Evolutionary conservation across 1,140 invertebrate species (phyloP).

Genomic region (Hyles vespertilio): DNA sequence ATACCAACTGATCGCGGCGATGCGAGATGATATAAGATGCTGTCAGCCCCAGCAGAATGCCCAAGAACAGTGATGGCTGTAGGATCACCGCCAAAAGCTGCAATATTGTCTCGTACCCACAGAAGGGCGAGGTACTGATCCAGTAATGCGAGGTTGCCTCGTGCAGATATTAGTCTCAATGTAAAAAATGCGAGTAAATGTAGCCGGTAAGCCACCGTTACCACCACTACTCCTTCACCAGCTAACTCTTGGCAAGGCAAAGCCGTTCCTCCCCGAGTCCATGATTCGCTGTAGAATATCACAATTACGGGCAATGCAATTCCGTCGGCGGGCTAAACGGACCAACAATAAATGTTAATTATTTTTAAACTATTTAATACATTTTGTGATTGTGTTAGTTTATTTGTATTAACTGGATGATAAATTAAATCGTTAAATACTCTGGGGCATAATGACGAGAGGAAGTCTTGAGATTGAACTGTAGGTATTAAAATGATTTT

Average conservation of each 20-base stretch:
- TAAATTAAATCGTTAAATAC: no score
- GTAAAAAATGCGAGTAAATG: slow-evolving; percentile 84
- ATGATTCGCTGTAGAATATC: slow-evolving; percentile 77
- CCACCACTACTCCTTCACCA: slow-evolving; percentile 79
- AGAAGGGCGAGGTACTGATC: slow-evolving; percentile 84
- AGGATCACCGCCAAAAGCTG: slow-evolving; percentile 83
- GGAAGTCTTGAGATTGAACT: no score
- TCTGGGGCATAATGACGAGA: no score
- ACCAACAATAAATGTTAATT: no score
- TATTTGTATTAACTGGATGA: no score
- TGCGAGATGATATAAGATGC: slow-evolving; percentile 77
- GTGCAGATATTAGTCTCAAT: slow-evolving; percentile 73
- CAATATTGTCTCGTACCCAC: slow-evolving; percentile 84
- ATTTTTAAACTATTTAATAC: no score
- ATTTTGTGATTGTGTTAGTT: no score
- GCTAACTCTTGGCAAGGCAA: slow-evolving; percentile 80
- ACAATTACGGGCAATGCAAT: slow-evolving; percentile 77
- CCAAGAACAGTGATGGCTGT: slow-evolving; percentile 83
- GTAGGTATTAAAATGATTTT: no score
- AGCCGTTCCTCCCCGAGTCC: slow-evolving; percentile 45
- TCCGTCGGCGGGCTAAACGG: slow-evolving; percentile 69
- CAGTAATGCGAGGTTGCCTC: slow-evolving; percentile 83
- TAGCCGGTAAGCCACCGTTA: slow-evolving; percentile 79
- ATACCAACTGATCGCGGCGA: slow-evolving; percentile 77
- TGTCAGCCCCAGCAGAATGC: slow-evolving; percentile 80